phyloP scores from a whole-genome alignment of 2,113 vertebrate genomes.

The Aphelocoma coerulescens region DNA sequence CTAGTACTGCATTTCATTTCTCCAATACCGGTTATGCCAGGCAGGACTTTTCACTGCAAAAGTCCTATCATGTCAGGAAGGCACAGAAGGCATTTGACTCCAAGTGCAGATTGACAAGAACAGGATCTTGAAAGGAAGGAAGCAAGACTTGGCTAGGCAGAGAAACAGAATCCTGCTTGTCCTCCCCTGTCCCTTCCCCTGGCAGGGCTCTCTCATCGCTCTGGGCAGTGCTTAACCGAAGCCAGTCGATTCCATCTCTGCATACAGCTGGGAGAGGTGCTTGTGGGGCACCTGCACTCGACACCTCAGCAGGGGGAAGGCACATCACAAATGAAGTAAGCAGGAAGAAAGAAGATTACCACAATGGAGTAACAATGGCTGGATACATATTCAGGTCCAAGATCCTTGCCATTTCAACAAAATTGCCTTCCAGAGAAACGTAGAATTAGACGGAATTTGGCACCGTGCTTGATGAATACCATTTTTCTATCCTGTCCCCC shows the following conservation, averaged over 20 bases:
- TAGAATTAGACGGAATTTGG: not conserved
- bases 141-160: slow-evolving; percentile 7
- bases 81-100: not conserved
- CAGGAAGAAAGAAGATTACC: not conserved
- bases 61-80: not conserved
- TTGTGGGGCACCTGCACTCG: not conserved
- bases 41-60: not conserved
- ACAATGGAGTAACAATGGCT: not conserved
- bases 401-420: not conserved
- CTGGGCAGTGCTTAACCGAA: not conserved
- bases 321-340: not conserved
- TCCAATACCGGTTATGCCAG: not conserved
- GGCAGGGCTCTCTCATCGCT: not conserved
- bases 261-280: not conserved
- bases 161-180: slow-evolving; percentile 10
- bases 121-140: slow-evolving; percentile 42
- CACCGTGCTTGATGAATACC: not conserved
- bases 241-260: not conserved
- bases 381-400: not conserved
- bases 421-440: not conserved
- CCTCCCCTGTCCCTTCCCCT: not conserved
- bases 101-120: slow-evolving; percentile 26
- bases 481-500: not conserved
- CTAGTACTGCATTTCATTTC: not conserved
- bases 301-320: not conserved